phyloP scores from a whole-genome alignment of 2,888 invertebrate genomes.

The Chloromyia formosa region DNA sequence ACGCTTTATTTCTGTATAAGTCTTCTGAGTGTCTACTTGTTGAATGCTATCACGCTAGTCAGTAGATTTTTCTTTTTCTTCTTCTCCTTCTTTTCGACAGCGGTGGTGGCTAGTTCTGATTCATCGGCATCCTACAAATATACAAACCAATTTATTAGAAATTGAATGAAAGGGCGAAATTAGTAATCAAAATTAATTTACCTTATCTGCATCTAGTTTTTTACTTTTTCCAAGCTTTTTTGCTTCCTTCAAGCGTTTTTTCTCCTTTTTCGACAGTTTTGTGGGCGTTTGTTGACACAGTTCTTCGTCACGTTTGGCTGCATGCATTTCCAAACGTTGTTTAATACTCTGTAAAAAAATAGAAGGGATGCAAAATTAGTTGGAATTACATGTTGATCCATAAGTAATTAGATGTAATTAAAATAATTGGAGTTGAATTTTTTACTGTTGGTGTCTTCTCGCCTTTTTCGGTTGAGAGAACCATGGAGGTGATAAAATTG shows the following conservation, averaged over 20 bases:
- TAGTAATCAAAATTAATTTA: constrained; percentile 45
- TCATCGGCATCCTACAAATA: constrained; percentile 57
- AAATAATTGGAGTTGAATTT: too few relatives aligned
- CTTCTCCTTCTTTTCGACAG: constrained; percentile 55
- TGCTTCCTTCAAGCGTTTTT: constrained; percentile 66
- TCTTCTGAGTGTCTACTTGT: background rate
- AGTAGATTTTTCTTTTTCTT: constrained; percentile 61
- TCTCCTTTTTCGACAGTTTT: constrained; percentile 64
- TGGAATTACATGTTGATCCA: too few relatives aligned
- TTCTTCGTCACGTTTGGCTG: constrained; percentile 67
- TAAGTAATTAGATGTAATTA: too few relatives aligned
- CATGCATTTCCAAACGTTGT: constrained; percentile 59
- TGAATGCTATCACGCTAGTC: constrained; percentile 30
- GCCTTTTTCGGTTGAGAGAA: too few relatives aligned
- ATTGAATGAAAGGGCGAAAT: background rate
- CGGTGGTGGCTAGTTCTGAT: constrained; percentile 55
- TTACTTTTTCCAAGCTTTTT: constrained; percentile 67
- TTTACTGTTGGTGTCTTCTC: too few relatives aligned
- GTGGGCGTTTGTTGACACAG: constrained; percentile 57
- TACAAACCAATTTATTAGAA: background rate
- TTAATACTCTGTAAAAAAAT: constrained; percentile 58
- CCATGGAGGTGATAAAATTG: too few relatives aligned
- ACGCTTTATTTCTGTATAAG: background rate
- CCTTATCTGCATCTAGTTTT: constrained; percentile 71
- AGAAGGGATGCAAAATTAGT: constrained; percentile 41